These are phyloP conservation scores for Bombus sibiricus DNA, from an alignment of 1,140 invertebrate species.

Conservation along the genomic window DNA sequence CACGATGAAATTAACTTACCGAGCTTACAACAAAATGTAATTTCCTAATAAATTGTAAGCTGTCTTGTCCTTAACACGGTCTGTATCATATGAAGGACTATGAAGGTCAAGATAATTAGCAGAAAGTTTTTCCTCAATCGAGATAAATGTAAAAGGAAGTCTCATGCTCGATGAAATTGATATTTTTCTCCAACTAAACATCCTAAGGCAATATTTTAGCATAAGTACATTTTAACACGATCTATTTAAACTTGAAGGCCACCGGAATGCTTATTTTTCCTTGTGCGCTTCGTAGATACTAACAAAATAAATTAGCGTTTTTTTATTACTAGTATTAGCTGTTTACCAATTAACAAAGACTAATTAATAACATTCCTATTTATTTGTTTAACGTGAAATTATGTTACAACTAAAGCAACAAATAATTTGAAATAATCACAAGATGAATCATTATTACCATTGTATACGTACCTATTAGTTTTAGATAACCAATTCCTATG, in stretches of 20 bases:
- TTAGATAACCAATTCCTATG: too few species aligned
- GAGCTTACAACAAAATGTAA: background rate
- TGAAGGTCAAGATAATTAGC: background rate
- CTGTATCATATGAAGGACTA: background rate
- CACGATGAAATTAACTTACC: background rate
- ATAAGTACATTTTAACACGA: too few species aligned
- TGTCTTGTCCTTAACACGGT: background rate
- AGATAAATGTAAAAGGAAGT: too few species aligned
- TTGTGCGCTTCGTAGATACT: background rate
- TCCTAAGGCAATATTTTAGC: too few species aligned
- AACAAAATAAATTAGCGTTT: background rate
- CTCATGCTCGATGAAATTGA: too few species aligned
- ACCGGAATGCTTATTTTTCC: too few species aligned
- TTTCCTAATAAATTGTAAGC: background rate
- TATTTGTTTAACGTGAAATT: background rate
- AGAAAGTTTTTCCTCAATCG: background rate
- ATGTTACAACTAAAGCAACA: background rate
- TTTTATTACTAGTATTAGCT: background rate
- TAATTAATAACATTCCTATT: background rate
- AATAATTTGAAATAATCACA: background rate
- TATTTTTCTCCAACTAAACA: too few species aligned
- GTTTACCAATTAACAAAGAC: background rate
- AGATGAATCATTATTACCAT: background rate
- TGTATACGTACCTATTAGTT: too few species aligned
- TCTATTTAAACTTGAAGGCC: too few species aligned